Conservation (phyloP, 2,888 invertebrate genomes). For the Ctena decussata region DNA sequence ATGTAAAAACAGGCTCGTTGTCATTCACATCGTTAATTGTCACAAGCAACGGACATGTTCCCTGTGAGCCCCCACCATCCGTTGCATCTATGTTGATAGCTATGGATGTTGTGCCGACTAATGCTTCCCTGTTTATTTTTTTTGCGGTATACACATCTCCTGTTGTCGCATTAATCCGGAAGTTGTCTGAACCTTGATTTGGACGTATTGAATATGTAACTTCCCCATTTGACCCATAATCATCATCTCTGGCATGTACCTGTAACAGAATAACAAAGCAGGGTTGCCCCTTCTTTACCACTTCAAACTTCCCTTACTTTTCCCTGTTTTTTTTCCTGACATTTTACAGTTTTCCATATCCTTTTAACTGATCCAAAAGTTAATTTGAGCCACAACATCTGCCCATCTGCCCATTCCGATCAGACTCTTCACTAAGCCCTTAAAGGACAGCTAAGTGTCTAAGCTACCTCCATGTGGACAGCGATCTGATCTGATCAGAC, state of each 20-base stretch:
- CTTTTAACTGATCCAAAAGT: too few relatives aligned
- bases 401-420: too few relatives aligned
- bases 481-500: too few relatives aligned
- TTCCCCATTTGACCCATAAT: constrained; percentile 93
- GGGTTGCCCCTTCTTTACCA: too few relatives aligned
- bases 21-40: constrained; percentile 77
- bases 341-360: too few relatives aligned
- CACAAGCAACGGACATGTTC: constrained; percentile 95
- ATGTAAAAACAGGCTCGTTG: constrained; percentile 74
- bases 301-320: too few relatives aligned
- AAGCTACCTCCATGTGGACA: too few relatives aligned
- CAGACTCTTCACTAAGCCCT: too few relatives aligned
- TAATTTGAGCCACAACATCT: too few relatives aligned
- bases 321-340: too few relatives aligned
- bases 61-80: constrained; percentile 98
- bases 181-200: constrained; percentile 88
- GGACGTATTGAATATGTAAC: constrained; percentile 94
- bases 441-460: too few relatives aligned
- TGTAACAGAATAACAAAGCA: constrained; percentile 81
- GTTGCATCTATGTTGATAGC: constrained; percentile 96
- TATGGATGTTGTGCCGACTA: constrained; percentile 60
- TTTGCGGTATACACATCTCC: constrained; percentile 93
- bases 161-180: constrained; percentile 97
- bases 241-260: constrained; percentile 97
- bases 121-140: constrained; percentile 93